These are phyloP conservation scores for Drosophila phalerata DNA, from an alignment of 2,888 invertebrate genomes.

Conservation along the genomic window DNA sequence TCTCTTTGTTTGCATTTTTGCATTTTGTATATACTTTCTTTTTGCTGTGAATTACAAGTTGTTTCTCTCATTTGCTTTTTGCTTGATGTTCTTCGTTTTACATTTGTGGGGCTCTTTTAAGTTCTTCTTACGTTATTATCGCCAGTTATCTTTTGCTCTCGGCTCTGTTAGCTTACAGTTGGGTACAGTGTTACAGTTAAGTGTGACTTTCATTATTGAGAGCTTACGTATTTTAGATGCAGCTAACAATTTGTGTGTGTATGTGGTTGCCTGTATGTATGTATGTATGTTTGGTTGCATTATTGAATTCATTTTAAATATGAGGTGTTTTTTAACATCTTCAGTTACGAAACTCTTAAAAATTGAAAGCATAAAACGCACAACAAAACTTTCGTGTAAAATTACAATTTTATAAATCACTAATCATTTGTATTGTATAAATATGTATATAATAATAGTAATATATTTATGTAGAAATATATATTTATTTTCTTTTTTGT, in stretches of 20 bases:
- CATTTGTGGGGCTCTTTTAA: slow-evolving; percentile 35
- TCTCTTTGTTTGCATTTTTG: slow-evolving; percentile 61
- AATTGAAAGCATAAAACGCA: slow-evolving; percentile 50
- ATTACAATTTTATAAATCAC: slow-evolving; percentile 51
- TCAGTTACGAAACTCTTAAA: slow-evolving; percentile 48
- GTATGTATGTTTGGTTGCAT: slow-evolving; percentile 8
- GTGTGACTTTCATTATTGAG: slow-evolving; percentile 42
- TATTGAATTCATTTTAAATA: slow-evolving; percentile 29
- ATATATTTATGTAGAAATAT: slow-evolving; percentile 25
- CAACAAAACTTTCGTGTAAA: slow-evolving; percentile 57
- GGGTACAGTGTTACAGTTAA: slow-evolving; percentile 26
- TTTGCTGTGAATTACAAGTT: slow-evolving; percentile 54
- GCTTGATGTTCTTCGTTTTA: slow-evolving; percentile 47
- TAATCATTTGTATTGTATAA: slow-evolving; percentile 37
- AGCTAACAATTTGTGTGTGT: slow-evolving; percentile 17
- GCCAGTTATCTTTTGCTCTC: slow-evolving; percentile 36
- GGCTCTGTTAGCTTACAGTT: slow-evolving; percentile 8
- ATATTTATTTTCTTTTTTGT: slow-evolving; percentile 11
- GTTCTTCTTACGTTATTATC: slow-evolving; percentile 32
- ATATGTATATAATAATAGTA: slow-evolving; percentile 32
- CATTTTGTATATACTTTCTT: slow-evolving; percentile 66
- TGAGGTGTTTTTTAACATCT: slow-evolving; percentile 32
- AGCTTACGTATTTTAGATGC: slow-evolving; percentile 50
- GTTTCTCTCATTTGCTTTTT: slow-evolving; percentile 48
- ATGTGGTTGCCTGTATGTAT: slow-evolving; percentile 1